Percentiles rank a stretch among this genome's conserved stretches.
Conservation (phyloP, 2,113 vertebrate genomes). For the Nymphicus hollandicus region DNA sequence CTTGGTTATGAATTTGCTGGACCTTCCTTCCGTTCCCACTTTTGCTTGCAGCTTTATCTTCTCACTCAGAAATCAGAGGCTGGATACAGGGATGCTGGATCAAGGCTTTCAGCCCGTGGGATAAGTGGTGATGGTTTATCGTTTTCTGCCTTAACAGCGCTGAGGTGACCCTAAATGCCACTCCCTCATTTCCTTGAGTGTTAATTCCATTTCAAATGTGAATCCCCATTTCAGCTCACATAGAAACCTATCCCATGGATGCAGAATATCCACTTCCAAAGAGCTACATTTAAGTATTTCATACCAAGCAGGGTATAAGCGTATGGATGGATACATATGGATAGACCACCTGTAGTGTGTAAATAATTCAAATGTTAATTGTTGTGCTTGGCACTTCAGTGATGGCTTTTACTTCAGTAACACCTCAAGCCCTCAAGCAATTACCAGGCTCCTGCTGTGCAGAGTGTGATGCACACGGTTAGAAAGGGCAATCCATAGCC, state of each 20-base stretch:
- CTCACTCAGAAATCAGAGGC: background rate
- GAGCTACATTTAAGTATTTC: background rate
- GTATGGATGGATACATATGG: background rate
- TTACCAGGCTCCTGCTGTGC: slow-evolving; percentile 38
- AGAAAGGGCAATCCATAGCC: slow-evolving; percentile 1
- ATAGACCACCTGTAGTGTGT: slow-evolving; percentile 28
- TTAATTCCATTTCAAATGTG: background rate
- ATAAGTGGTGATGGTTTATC: background rate
- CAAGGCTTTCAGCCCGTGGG: background rate
- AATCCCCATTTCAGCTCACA: background rate
- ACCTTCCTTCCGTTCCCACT: background rate
- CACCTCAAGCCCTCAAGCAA: slow-evolving; percentile 30
- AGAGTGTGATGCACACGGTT: background rate
- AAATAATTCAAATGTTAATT: slow-evolving; percentile 64
- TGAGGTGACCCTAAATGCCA: background rate
- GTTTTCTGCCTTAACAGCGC: background rate
- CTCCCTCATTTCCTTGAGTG: background rate
- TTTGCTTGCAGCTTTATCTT: background rate
- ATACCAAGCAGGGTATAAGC: background rate
- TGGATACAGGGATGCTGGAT: background rate
- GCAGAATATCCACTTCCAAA: background rate
- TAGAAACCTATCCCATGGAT: background rate
- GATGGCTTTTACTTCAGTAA: slow-evolving; percentile 16
- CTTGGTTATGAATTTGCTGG: background rate
- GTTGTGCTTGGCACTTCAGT: slow-evolving; percentile 31